Evolutionary conservation across 2,113 vertebrate species (phyloP).

Genomic region (Ranitomeya imitator): DNA sequence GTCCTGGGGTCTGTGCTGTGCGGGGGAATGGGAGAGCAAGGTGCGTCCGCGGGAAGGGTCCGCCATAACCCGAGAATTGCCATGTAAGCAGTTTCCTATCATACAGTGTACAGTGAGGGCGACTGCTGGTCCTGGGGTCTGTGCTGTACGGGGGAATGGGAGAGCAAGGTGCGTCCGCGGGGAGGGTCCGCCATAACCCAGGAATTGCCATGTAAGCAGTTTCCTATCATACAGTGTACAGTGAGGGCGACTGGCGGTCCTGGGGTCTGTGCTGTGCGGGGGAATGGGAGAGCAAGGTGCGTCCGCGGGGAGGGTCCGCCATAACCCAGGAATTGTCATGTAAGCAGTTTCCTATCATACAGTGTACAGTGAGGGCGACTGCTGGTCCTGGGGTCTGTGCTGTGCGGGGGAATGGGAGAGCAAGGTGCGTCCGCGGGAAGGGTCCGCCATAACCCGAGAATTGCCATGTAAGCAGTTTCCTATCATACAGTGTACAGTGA

Average conservation of each 20-base stretch:
- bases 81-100: background rate
- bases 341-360: too few relatives aligned
- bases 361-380: too few relatives aligned
- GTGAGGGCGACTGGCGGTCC: too few relatives aligned
- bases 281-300: conserved; percentile 84
- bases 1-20: too few relatives aligned
- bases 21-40: conserved; percentile 77
- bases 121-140: too few relatives aligned
- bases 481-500: too few relatives aligned
- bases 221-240: too few relatives aligned
- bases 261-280: too few relatives aligned
- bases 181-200: too few relatives aligned
- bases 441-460: background rate
- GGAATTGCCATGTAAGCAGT: background rate
- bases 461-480: background rate
- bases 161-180: conserved; percentile 78
- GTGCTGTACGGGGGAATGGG: conserved; percentile 65
- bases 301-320: background rate
- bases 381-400: too few relatives aligned
- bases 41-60: conserved; percentile 65
- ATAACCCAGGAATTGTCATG: background rate
- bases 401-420: conserved; percentile 75
- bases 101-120: too few relatives aligned
- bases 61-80: background rate
- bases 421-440: conserved; percentile 74